These are phyloP conservation scores for Amiota minor DNA, from an alignment of 2,888 invertebrate species.

Conservation along the genomic window DNA sequence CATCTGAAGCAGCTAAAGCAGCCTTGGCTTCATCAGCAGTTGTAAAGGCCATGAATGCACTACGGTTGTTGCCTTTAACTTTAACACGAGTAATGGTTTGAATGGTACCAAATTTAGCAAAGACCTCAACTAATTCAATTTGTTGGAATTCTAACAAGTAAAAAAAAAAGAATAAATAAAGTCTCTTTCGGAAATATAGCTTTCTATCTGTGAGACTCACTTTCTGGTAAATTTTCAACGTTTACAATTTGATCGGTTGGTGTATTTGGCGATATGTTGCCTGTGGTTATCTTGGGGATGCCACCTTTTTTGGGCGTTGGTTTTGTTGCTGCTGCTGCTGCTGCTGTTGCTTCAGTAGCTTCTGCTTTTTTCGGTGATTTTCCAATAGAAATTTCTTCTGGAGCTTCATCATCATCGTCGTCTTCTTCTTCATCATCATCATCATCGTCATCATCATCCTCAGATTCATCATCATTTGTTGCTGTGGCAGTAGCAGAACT, in stretches of 20 bases:
- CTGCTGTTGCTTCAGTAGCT: constrained; percentile 51
- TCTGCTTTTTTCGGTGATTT: constrained; percentile 32
- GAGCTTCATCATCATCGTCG: constrained; percentile 47
- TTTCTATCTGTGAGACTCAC: constrained; percentile 48
- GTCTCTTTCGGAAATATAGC: background rate
- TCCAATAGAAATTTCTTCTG: constrained; percentile 53
- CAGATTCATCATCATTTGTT: background rate
- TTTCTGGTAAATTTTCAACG: constrained; percentile 50
- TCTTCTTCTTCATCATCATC: constrained; percentile 35
- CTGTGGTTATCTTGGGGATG: constrained; percentile 49
- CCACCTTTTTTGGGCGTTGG: constrained; percentile 38
- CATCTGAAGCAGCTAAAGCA: constrained; percentile 52
- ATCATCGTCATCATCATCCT: constrained; percentile 12
- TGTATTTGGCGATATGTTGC: constrained; percentile 40
- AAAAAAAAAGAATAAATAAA: background rate
- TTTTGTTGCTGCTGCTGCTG: constrained; percentile 2
- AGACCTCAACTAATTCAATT: constrained; percentile 52
- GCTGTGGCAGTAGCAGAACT: background rate
- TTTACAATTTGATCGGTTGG: constrained; percentile 48
- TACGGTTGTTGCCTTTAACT: constrained; percentile 33
- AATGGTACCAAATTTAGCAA: constrained; percentile 61
- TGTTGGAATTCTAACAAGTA: constrained; percentile 51
- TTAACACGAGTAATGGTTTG: constrained; percentile 43
- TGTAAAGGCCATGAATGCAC: constrained; percentile 50
- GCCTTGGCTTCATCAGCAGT: constrained; percentile 50